phyloP scores from a whole-genome alignment of 2,888 invertebrate genomes.

The Sinohyriopsis cumingii region DNA sequence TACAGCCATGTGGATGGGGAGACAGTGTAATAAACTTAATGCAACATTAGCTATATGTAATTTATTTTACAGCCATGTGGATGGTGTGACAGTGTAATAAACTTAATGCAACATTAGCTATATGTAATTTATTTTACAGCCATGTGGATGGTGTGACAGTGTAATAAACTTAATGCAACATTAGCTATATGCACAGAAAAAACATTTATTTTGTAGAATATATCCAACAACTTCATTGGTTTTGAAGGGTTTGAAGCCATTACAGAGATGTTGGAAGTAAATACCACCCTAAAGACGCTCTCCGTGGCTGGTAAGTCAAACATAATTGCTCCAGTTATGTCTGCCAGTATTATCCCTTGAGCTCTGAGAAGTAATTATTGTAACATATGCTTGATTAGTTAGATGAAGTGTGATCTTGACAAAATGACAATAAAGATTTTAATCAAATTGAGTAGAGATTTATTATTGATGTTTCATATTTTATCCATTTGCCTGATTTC shows the following conservation, averaged over 20 bases:
- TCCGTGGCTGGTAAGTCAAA: constrained; percentile 56
- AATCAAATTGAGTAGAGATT: no score
- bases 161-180: not conserved
- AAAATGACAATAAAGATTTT: no score
- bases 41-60: not conserved
- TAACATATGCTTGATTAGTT: not conserved
- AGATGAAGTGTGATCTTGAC: not conserved
- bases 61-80: not conserved
- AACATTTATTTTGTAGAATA: constrained; percentile 52
- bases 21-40: not conserved
- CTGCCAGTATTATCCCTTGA: not conserved
- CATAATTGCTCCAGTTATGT: not conserved
- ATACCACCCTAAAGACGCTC: constrained; percentile 65
- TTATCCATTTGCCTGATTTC: no score
- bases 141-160: not conserved
- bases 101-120: not conserved
- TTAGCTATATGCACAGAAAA: not conserved
- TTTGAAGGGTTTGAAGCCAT: constrained; percentile 56
- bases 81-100: not conserved
- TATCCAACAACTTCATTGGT: constrained; percentile 66
- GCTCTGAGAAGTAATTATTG: not conserved
- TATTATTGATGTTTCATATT: no score
- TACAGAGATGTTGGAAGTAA: constrained; percentile 64
- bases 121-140: not conserved
- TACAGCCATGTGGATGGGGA: not conserved